These are phyloP conservation scores for Achlya flavicornis DNA, from an alignment of 2,888 invertebrate species.

Conservation along the genomic window DNA sequence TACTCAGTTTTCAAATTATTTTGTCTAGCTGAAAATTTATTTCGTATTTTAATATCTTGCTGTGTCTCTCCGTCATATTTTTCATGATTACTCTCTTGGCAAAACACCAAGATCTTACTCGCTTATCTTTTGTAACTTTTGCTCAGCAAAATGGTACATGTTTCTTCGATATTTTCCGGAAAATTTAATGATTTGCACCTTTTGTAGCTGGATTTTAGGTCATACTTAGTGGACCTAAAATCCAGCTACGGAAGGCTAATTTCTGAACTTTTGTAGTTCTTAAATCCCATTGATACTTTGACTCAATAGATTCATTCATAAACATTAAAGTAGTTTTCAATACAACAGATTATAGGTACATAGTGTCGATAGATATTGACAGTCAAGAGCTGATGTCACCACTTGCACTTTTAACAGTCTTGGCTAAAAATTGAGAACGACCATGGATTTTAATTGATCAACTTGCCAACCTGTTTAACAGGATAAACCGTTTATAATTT, in stretches of 20 bases:
- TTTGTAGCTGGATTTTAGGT: not conserved
- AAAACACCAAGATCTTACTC: constrained; percentile 72
- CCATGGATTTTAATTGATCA: not conserved
- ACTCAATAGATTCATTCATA: not conserved
- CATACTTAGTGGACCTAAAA: too few species aligned
- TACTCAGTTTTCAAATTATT: constrained; percentile 42
- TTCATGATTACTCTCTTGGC: constrained; percentile 78
- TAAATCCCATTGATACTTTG: not conserved
- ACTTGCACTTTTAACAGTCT: constrained; percentile 7
- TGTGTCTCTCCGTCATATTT: constrained; percentile 71
- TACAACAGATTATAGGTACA: not conserved
- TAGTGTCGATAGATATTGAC: not conserved
- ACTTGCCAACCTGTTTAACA: constrained; percentile 23
- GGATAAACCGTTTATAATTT: constrained; percentile 29
- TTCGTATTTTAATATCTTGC: constrained; percentile 70
- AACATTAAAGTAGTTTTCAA: not conserved
- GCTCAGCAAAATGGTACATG: constrained; percentile 55
- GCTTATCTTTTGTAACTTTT: constrained; percentile 74
- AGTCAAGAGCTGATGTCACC: constrained; percentile 1
- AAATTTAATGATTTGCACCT: constrained; percentile 29
- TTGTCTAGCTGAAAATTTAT: constrained; percentile 61
- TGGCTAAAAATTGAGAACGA: not conserved
- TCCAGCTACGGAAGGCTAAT: too few species aligned
- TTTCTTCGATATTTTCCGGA: constrained; percentile 43
- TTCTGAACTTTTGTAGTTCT: not conserved